Evolutionary conservation across 2,797 vertebrate species (phyloP), one percentile per base, ranked within the genome.

Genomic region (Caiman crocodilus): DNA sequence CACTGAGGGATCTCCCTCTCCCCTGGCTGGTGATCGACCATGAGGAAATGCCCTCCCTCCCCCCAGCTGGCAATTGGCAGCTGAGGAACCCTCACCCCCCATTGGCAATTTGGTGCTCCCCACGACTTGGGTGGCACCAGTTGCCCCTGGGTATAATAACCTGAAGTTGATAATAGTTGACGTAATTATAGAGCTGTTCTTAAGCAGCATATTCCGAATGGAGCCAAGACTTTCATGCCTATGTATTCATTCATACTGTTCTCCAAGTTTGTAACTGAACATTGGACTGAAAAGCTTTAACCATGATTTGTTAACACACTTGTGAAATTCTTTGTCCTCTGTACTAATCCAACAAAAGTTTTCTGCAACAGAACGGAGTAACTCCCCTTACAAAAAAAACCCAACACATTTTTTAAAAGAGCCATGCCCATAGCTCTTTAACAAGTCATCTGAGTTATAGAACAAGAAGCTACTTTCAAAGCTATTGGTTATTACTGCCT

Each of bases 231-330:
- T 92, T 82, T 80, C 90, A 14, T 83, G 79, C 65, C 91, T 89
- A 71, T 5, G 71, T 89, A 94, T 73, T 88, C 96, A 79, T 93
- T 95, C 84, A 60, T 91, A 84, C 5, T 90, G 97, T 92, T 91
- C 82, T 28, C 56, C 88, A 63, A 91, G 94, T 95, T 97, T 96
- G 89, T 91, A 92, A 92, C 28, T 76, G 90, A 94, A 57, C 75
- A 87, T 74, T 85, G 89, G 78, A 50, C 74, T 28, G 30, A 88
- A 84, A 95, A 89, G 16, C 67, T 96, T 93, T 94, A 96, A 97
- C 95, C 73, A 56, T 88, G 82, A 93, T 96, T 97, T 96, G 77
- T 85, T 67, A 88, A 56, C 76, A 90, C 82, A 42, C 42, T 90
- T 50, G 42, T 50, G 42, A 50, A 50, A 50, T 50, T 50, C 10